These are phyloP conservation scores for Polyommatus icarus DNA, from an alignment of 2,888 invertebrate species.

Conservation along the genomic window DNA sequence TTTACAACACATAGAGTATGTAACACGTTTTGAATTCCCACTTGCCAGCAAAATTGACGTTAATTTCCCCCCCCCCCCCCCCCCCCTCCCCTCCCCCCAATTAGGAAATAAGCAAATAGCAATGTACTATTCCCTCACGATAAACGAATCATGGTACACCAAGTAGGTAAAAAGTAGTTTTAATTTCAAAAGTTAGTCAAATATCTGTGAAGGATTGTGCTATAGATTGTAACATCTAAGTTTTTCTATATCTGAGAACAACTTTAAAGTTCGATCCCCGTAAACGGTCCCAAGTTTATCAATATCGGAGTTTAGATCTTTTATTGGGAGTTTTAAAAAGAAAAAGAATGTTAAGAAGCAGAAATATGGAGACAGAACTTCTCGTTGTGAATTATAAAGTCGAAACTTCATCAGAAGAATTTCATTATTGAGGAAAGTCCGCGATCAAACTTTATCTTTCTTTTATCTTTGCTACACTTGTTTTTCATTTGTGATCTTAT, in stretches of 20 bases:
- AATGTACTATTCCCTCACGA: too few relatives aligned
- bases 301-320: conserved; percentile 21
- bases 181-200: too few relatives aligned
- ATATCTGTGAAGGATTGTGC: too few relatives aligned
- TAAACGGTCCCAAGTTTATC: conserved; percentile 21
- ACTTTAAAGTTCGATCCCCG: background rate
- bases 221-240: background rate
- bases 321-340: conserved; percentile 13
- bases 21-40: too few relatives aligned
- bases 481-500: background rate
- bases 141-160: too few relatives aligned
- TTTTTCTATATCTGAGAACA: background rate
- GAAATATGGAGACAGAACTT: conserved; percentile 34
- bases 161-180: too few relatives aligned
- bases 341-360: conserved; percentile 21
- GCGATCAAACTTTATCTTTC: conserved; percentile 10
- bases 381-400: conserved; percentile 48
- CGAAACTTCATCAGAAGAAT: conserved; percentile 49
- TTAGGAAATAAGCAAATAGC: too few relatives aligned
- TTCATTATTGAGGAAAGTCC: conserved; percentile 39
- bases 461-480: conserved; percentile 15
- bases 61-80: too few relatives aligned
- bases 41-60: too few relatives aligned
- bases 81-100: too few relatives aligned
- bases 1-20: too few relatives aligned